These are phyloP conservation scores for Haplochromis vanheusdeni DNA, from an alignment of 2,113 vertebrate species.

Conservation along the genomic window DNA sequence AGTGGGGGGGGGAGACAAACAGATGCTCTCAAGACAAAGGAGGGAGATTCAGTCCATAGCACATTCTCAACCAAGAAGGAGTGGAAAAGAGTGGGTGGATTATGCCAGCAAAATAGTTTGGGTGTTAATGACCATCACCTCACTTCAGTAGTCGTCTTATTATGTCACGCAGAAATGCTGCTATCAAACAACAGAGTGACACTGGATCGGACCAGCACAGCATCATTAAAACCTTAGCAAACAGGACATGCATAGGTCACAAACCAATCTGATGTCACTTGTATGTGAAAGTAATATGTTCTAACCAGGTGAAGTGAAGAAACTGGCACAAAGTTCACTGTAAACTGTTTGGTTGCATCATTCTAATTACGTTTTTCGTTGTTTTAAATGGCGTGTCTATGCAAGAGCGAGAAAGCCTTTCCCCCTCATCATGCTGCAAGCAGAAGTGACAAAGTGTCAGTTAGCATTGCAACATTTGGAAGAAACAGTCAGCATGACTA, in stretches of 20 bases:
- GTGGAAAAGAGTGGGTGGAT: constrained; percentile 62
- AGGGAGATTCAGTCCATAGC: constrained; percentile 73
- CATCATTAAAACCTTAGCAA: constrained; percentile 22
- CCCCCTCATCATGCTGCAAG: neutral
- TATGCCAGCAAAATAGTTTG: constrained; percentile 1
- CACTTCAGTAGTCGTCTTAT: constrained; percentile 9
- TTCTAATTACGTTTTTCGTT: neutral
- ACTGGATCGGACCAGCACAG: neutral
- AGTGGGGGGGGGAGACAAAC: constrained; percentile 62
- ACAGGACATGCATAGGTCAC: constrained; percentile 33
- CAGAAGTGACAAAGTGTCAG: neutral
- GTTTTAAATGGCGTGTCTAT: neutral
- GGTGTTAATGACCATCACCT: constrained; percentile 26
- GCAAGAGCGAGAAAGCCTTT: neutral
- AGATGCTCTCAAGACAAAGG: constrained; percentile 72
- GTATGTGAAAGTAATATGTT: neutral
- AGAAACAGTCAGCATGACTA: neutral
- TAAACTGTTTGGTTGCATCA: neutral
- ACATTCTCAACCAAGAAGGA: constrained; percentile 58
- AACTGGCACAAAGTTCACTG: neutral
- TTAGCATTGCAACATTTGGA: constrained; percentile 25
- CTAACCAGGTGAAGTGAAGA: neutral
- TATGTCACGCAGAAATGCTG: neutral
- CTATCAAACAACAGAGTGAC: neutral
- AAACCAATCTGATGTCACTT: neutral